Percentiles rank a stretch among this genome's conserved stretches.
Conservation (phyloP, 2,797 vertebrate species). For the Chromis chromis region DNA sequence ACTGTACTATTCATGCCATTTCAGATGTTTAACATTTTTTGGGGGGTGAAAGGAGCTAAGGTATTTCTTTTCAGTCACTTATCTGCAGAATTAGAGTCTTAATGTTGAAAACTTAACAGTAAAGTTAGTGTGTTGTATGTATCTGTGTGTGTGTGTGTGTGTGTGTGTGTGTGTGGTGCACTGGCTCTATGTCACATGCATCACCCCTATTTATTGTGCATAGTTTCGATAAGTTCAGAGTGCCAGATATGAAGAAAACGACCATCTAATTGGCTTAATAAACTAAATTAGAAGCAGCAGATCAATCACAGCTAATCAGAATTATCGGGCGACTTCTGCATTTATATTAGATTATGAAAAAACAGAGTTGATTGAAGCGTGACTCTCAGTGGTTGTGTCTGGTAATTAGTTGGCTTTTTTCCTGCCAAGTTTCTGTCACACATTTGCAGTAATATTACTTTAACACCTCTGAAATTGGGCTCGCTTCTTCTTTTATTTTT, state of each 20-base stretch:
- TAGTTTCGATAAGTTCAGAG: slow-evolving; percentile 3
- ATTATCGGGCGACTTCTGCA: slow-evolving; percentile 35
- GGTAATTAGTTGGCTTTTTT: slow-evolving; percentile 53
- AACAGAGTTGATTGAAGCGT: slow-evolving; percentile 42
- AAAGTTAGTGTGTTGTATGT: not conserved
- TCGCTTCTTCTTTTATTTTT: not conserved
- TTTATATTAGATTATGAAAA: slow-evolving; percentile 33
- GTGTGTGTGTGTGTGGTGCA: not conserved
- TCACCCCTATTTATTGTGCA: not conserved
- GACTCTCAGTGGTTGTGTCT: slow-evolving; percentile 37
- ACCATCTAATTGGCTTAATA: slow-evolving; percentile 36
- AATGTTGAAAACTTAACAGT: no score
- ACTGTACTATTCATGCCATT: not conserved
- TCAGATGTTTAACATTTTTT: not conserved
- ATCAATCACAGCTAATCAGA: slow-evolving; percentile 54
- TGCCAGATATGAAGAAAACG: slow-evolving; percentile 25
- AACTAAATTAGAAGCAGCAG: slow-evolving; percentile 20
- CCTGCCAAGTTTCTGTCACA: slow-evolving; percentile 51
- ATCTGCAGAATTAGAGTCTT: slow-evolving; percentile 22
- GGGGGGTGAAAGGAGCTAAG: slow-evolving; percentile 16
- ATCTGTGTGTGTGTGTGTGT: slow-evolving; percentile 11
- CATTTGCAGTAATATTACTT: slow-evolving; percentile 31
- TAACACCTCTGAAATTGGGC: slow-evolving; percentile 38
- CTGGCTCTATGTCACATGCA: not conserved
- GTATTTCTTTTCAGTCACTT: slow-evolving; percentile 18